Evolutionary conservation across 2,888 invertebrate species (phyloP), one percentile per base, ranked within the genome.

Genomic region (Hedychridium roseum): DNA sequence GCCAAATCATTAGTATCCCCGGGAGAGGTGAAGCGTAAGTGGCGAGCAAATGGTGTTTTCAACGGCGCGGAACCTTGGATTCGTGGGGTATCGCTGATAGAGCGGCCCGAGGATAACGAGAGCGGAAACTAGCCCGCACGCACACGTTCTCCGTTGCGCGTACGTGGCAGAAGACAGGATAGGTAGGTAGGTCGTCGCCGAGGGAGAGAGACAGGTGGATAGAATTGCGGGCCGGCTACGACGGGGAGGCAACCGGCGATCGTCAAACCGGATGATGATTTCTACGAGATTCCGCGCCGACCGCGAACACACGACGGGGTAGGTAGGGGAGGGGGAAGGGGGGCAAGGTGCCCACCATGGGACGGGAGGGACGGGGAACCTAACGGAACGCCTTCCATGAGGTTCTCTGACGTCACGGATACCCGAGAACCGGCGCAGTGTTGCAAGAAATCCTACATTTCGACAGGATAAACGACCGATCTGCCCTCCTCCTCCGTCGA

Each of bases 381-480:
- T 62, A 62, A 62, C 61, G 61, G 61, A 57, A 63, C 53, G 42
- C 35, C 30, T 39, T 59, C 56, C 51, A 57, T 54, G 59, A 51
- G 46, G 30, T 52, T 18, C n/a, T n/a, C 45, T 59, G 61, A 62
- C 63, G 61, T 62, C 63, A 63, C 34, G 28, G 36, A 49, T 50
- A 43, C 31, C 36, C 50, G 21, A 40, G 41, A 50, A 48, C 50
- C 35, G 32, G 12, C 17, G 23, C 26, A 36, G 26, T 41, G 31
- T 53, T 36, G 30, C 30, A 31, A 43, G 40, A 40, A 47, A 53
- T 34, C 44, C 21, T 37, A 42, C 34, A 17, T 43, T 54, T 46
- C 32, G 12, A 16, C 20, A 17, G n/a, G 23, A 14, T 34, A 16
- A 18, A 15, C 30, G n/a, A 21, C 7, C 23, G 26, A 17, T 14